Evolutionary conservation across 2,888 invertebrate genomes (phyloP), one percentile per base, ranked within the genome.

Genomic region (Xanthia togata): DNA sequence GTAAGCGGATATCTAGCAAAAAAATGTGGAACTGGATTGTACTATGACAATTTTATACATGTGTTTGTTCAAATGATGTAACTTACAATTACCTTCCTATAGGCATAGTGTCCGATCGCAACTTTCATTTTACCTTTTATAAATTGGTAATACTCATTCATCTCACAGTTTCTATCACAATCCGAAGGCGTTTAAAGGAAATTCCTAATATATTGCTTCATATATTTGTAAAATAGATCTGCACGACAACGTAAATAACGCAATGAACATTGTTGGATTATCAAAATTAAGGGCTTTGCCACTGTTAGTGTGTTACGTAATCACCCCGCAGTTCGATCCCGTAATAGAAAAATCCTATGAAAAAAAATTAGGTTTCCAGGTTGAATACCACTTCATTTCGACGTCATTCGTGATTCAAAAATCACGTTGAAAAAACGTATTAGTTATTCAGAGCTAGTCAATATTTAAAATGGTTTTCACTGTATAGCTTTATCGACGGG

Each of bases 381-480:
- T 65, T 31, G 31, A 35, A 74, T 57, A 38, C 20, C 44, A 41
- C 20, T 68, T 60, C 60, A 64, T 71, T 74, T 59, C 14, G 8
- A 68, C 44, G 62, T 63, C 59, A 77, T 50, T 63, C 59, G 67
- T 70, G 67, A 38, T 83, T 53, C 41, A 57, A 70, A 79, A 70
- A 68, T 76, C 60, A 64, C 64, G 44, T 23, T 60, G 17, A 69
- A 75, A 84, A 84, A 81, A 44, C 57, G 38, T n/a, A 68, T 63
- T 59, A 68, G 64, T 75, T 77, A 85, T 76, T 76, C 79, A 67
- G 31, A 78, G 69, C 72, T 68, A 67, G 71, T 82, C 85, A 85
- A 88, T 78, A 86, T 88, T 88, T 87, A 78, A 87, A 90, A 87
- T 82, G 78, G 81, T 82, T 87, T 86, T 75, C 78, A 79, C 78